Percentiles rank a stretch among this genome's conserved stretches.
phyloP scores from a whole-genome alignment of 1,140 invertebrate genomes.

The Trigoniulus corallinus region DNA sequence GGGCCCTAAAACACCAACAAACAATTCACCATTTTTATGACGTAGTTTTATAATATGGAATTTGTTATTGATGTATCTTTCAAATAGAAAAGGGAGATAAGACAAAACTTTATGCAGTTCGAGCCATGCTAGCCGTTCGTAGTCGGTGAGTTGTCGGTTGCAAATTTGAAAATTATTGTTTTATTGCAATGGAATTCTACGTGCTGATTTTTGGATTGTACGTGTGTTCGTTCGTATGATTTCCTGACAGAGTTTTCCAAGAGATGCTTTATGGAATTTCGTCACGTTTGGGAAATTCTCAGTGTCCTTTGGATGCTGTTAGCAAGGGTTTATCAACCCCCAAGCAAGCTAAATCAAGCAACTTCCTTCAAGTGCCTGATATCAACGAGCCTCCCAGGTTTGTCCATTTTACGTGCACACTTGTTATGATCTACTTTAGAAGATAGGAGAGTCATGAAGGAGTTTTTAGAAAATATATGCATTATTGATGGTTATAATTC shows the following conservation, averaged over 20 bases:
- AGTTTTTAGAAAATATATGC: no score
- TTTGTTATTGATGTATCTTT: no score
- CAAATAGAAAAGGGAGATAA: no score
- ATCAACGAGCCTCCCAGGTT: constrained; percentile 38
- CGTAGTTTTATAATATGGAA: no score
- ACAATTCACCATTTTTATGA: no score
- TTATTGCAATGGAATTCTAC: no score
- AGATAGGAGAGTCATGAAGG: no score
- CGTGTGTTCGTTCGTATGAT: constrained; percentile 5
- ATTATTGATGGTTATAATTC: no score
- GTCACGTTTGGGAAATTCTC: constrained; percentile 79
- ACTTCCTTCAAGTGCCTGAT: constrained; percentile 71
- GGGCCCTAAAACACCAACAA: no score
- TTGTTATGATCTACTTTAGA: not conserved
- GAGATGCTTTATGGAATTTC: constrained; percentile 91
- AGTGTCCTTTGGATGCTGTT: constrained; percentile 71
- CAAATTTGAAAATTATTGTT: no score
- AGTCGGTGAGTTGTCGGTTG: constrained; percentile 63
- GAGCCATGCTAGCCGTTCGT: constrained; percentile 76
- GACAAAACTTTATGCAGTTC: constrained; percentile 68
- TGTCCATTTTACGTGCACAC: not conserved
- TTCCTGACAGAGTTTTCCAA: constrained; percentile 47
- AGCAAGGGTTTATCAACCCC: constrained; percentile 41
- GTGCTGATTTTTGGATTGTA: no score
- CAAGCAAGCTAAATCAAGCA: constrained; percentile 66